Percentiles rank a stretch among this genome's conserved stretches.
Evolutionary conservation across 1,140 invertebrate species (phyloP).

Genomic region (Bombus waltoni): DNA sequence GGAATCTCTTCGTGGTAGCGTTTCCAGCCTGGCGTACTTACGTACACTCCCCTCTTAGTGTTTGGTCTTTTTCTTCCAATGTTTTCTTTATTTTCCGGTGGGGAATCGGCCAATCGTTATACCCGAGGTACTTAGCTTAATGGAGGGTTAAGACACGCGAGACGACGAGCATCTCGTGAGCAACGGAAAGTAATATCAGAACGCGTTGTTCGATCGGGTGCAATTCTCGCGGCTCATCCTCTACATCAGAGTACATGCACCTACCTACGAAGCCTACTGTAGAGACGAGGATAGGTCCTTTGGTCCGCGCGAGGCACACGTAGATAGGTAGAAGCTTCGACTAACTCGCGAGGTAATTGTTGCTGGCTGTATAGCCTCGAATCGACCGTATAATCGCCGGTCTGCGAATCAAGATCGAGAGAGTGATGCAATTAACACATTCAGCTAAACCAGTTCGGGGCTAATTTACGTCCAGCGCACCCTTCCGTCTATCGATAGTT

Average conservation of each 20-base stretch:
- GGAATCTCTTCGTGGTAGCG: neutral
- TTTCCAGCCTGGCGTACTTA: neutral
- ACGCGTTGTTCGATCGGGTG: constrained; percentile 38
- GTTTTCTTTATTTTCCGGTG: constrained; percentile 19
- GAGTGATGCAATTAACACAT: constrained; percentile 68
- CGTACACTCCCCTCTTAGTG: neutral
- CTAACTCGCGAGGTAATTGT: constrained; percentile 56
- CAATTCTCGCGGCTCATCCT: constrained; percentile 11
- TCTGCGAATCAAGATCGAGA: constrained; percentile 59
- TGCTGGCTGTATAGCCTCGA: constrained; percentile 46
- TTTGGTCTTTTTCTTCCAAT: neutral
- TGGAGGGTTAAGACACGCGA: constrained; percentile 63
- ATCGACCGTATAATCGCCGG: constrained; percentile 64
- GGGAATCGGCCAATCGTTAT: constrained; percentile 47
- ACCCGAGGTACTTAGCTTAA: constrained; percentile 55
- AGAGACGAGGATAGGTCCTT: neutral
- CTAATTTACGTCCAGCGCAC: constrained; percentile 59
- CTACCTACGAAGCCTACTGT: neutral
- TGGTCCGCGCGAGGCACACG: no score
- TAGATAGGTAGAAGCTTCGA: constrained; percentile 8
- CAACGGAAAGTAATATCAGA: constrained; percentile 57
- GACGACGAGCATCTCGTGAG: neutral
- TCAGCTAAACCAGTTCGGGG: constrained; percentile 58
- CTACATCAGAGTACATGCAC: neutral
- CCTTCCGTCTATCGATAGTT: neutral